phyloP scores from a whole-genome alignment of 2,888 invertebrate genomes.

The Phasia obesa region DNA sequence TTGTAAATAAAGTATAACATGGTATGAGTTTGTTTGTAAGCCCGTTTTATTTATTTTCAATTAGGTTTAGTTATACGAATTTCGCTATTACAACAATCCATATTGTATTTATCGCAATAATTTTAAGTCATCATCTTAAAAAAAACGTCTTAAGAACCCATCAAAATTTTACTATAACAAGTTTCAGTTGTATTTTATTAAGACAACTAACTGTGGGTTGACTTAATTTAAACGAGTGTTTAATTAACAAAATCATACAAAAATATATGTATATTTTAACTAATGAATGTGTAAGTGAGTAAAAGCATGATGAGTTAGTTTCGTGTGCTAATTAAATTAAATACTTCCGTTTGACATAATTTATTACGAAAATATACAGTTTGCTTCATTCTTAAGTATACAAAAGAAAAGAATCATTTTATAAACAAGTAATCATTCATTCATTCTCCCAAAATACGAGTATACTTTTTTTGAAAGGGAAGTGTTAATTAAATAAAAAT shows the following conservation, averaged over 20 bases:
- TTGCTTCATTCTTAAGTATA: conserved; percentile 5
- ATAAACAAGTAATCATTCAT: conserved; percentile 9
- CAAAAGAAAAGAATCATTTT: conserved; percentile 20
- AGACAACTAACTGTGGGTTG: too few species aligned
- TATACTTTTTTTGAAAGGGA: background rate
- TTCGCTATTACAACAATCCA: too few species aligned
- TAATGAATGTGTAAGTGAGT: background rate
- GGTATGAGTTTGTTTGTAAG: too few species aligned
- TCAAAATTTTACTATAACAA: too few species aligned
- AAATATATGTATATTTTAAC: conserved; percentile 1
- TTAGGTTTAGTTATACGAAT: too few species aligned
- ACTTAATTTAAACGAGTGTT: too few species aligned
- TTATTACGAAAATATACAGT: conserved; percentile 33
- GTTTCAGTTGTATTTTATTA: too few species aligned
- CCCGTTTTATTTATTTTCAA: too few species aligned
- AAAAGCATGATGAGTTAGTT: conserved; percentile 12
- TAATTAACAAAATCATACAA: background rate
- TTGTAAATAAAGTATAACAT: too few species aligned
- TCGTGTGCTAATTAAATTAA: conserved; percentile 66
- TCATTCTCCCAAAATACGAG: background rate
- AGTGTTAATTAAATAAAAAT: conserved; percentile 32
- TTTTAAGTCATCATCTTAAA: too few species aligned
- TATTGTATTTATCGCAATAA: too few species aligned
- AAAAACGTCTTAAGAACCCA: too few species aligned
- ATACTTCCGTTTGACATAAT: conserved; percentile 66